A percentile compares a stretch with the other conserved stretches of the same genome.
Evolutionary conservation across 2,113 vertebrate species (phyloP).

Genomic region (Gambusia holbrooki): DNA sequence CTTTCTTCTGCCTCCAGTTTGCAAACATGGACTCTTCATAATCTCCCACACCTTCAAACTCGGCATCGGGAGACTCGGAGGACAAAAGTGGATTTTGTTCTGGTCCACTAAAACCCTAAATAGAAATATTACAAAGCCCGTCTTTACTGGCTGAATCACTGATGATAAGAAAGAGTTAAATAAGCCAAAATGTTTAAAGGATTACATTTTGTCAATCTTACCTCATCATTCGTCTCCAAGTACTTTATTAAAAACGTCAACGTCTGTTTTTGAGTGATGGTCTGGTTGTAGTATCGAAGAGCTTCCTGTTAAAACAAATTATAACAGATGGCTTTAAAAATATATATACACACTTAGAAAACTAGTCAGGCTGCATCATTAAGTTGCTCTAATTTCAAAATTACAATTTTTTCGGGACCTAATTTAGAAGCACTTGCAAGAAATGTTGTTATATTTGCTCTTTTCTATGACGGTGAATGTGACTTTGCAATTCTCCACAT

Average conservation of each 20-base stretch:
- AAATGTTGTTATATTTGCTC: too few relatives aligned
- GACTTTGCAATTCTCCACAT: too few relatives aligned
- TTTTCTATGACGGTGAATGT: too few relatives aligned
- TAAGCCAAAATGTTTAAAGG: background rate
- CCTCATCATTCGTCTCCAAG: constrained; percentile 82
- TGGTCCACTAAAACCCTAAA: constrained; percentile 54
- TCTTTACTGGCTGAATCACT: background rate
- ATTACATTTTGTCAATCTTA: constrained; percentile 40
- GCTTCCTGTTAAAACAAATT: constrained; percentile 80
- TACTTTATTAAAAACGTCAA: constrained; percentile 80
- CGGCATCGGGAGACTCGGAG: constrained; percentile 69
- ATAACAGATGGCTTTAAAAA: background rate
- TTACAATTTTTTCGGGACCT: too few relatives aligned
- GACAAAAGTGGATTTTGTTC: constrained; percentile 39
- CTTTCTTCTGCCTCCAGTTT: constrained; percentile 84
- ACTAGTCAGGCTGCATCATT: background rate
- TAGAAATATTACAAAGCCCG: fast-evolving
- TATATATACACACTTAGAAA: background rate
- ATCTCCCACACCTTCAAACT: constrained; percentile 87
- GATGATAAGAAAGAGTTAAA: background rate
- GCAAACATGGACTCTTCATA: constrained; percentile 87
- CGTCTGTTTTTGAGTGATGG: constrained; percentile 76
- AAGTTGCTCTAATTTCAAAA: too few relatives aligned
- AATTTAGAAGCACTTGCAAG: too few relatives aligned
- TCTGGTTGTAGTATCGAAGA: constrained; percentile 80